Evolutionary conservation across 2,888 invertebrate genomes (phyloP).

Genomic region (Neoitamus cyanurus): DNA sequence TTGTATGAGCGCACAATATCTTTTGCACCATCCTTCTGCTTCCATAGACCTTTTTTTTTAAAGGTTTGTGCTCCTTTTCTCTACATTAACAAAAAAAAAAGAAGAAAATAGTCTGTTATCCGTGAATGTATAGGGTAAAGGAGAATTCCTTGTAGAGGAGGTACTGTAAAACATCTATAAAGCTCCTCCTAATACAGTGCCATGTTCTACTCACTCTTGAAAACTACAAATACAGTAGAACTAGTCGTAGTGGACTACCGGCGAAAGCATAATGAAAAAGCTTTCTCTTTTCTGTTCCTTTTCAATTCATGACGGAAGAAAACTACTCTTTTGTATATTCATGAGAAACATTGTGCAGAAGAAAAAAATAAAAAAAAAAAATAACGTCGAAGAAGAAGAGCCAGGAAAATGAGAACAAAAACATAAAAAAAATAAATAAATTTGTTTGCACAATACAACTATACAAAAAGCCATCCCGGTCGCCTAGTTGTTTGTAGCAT

Average conservation of each 20-base stretch:
- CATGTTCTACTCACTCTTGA: background rate
- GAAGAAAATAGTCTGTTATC: too few relatives aligned
- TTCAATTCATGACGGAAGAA: slow-evolving; percentile 12
- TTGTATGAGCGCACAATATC: background rate
- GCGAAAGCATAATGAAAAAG: background rate
- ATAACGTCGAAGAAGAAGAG: background rate
- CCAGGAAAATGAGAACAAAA: background rate
- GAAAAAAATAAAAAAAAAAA: background rate
- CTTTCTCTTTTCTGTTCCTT: background rate
- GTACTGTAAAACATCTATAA: background rate
- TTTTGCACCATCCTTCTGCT: too few relatives aligned
- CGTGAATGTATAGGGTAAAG: background rate
- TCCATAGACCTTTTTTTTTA: background rate
- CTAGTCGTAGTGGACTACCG: background rate
- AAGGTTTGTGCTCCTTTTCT: background rate
- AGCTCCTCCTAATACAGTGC: background rate
- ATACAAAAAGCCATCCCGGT: background rate
- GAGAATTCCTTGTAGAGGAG: background rate
- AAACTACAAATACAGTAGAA: background rate
- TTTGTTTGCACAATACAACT: slow-evolving; percentile 32
- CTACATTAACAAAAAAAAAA: background rate
- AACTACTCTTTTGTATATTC: slow-evolving; percentile 25
- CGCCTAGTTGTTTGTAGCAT: background rate
- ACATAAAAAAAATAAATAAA: slow-evolving; percentile 9
- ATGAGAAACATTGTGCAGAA: slow-evolving; percentile 7